phyloP scores from a whole-genome alignment of 2,113 vertebrate genomes.

The Tylochromis polylepis region DNA sequence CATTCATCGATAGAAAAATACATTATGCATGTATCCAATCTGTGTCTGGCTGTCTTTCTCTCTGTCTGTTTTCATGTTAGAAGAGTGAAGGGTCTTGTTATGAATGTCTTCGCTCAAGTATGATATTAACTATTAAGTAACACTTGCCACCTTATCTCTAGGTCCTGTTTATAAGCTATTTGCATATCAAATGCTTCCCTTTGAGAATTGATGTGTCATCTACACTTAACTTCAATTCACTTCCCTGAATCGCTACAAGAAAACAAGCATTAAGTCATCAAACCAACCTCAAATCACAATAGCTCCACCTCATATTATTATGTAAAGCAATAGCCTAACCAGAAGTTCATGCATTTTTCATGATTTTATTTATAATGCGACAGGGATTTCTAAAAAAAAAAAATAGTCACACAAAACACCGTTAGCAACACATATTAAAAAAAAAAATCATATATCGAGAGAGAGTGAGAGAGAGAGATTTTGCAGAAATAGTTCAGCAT shows the following conservation, averaged over 20 bases:
- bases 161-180: conserved; percentile 8
- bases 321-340: not conserved
- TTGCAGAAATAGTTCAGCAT: not conserved
- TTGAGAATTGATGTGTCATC: conserved; percentile 30
- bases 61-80: not conserved
- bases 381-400: not conserved
- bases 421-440: not conserved
- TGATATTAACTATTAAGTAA: not conserved
- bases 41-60: not conserved
- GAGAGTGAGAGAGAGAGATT: not conserved
- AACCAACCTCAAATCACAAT: not conserved
- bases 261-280: conserved; percentile 29
- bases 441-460: not conserved
- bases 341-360: not conserved
- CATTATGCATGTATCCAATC: not conserved
- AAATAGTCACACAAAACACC: not conserved
- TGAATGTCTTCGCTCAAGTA: not conserved
- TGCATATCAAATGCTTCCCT: conserved; percentile 48
- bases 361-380: not conserved
- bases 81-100: not conserved
- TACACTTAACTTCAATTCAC: conserved; percentile 31
- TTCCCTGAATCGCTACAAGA: not conserved
- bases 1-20: not conserved
- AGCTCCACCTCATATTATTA: not conserved
- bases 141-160: not conserved